Evolutionary conservation across 2,113 vertebrate species (phyloP).

Genomic region (Taxidea taxus): DNA sequence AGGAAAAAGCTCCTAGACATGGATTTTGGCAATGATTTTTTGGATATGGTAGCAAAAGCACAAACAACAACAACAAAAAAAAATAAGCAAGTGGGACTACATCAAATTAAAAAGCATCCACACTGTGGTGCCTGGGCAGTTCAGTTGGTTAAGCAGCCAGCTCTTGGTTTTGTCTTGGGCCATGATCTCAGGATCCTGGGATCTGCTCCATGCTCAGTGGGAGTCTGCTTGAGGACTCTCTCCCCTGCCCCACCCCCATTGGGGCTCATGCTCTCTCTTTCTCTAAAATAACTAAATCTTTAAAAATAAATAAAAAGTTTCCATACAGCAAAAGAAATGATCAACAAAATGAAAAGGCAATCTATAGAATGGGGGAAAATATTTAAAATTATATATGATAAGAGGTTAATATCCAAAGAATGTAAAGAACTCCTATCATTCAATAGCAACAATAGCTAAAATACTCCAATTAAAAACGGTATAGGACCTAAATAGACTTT

Average conservation of each 20-base stretch:
- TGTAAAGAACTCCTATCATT: neutral
- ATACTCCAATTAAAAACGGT: neutral
- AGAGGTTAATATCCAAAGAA: neutral
- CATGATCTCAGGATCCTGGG: neutral
- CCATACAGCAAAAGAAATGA: neutral
- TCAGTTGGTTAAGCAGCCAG: neutral
- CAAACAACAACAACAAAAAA: neutral
- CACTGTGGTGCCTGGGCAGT: neutral
- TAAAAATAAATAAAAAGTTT: no score
- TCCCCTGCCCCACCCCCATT: fast-evolving
- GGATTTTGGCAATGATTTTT: neutral
- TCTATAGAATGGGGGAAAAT: neutral
- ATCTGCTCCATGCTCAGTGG: no score
- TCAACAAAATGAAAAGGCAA: neutral
- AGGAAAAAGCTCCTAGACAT: neutral
- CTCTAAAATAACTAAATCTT: no score
- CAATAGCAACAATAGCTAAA: neutral
- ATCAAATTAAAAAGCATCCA: neutral
- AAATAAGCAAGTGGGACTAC: neutral
- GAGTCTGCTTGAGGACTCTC: neutral
- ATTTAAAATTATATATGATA: neutral
- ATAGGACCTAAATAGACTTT: neutral
- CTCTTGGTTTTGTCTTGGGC: neutral
- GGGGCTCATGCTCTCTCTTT: no score
- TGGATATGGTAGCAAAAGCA: neutral